Evolutionary conservation across 2,797 vertebrate genomes (phyloP), one percentile per base, ranked within the genome.

Genomic region (Microctenopoma steveboyesi): DNA sequence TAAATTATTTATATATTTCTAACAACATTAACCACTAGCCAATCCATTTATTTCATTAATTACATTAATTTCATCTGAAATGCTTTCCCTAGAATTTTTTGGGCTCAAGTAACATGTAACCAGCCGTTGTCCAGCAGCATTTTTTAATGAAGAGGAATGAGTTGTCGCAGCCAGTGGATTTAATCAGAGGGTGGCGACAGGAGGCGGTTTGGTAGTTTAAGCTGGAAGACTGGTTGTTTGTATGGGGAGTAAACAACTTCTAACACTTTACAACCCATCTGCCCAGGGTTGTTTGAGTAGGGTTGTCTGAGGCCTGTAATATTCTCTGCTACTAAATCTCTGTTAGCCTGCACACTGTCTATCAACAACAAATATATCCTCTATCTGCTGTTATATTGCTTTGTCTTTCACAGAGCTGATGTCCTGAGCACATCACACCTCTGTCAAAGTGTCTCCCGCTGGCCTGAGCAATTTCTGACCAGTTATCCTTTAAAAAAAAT

Each of bases 241-340:
- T 59, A 51, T 28, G 33, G 53, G 52, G 62, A 65, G 68, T 72
- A 84, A 87, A 86, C 77, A 83, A 82, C 74, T 68, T 57, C 18
- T 68, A 68, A 73, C 59, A 73, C 68, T 88, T 88, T 76, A 80
- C 57, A 67, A 57, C 63, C 76, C 65, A 70, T 81, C 72, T 81
- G 72, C 35, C 60, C 39, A 16, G 46, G 67, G 72, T 25, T 13
- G 6, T 4, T 63, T 82, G 51, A 66, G 56, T 67, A 64, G 67
- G 79, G 57, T 72, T 56, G 51, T 47, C 14, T 33, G 22, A 33
- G 65, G 47, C 74, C 57, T 42, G 37, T 62, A 64, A 84, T 66
- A 80, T 69, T 75, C 66, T 73, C 58, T 49, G 66, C 76, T 74
- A 71, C 71, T 69, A 60, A 71, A 75, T 77, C 49, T 71, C 43